phyloP scores from a whole-genome alignment of 2,113 vertebrate genomes.

The Cyanoliseus patagonus region DNA sequence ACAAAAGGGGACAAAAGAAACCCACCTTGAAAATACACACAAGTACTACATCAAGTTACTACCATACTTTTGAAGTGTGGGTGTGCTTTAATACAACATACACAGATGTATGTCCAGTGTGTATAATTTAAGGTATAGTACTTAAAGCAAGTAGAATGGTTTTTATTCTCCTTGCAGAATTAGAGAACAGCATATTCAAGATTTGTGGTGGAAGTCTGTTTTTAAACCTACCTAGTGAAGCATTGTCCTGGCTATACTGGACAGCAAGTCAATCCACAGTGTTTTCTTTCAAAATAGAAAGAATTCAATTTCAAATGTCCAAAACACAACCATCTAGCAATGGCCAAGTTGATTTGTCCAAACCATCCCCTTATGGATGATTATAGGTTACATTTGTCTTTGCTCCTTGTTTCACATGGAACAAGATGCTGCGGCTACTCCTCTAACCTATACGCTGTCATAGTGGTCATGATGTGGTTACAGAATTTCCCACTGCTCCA shows the following conservation, averaged over 20 bases:
- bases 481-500: not conserved
- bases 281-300: not conserved
- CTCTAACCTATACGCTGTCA: not conserved
- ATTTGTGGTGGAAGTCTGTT: not conserved
- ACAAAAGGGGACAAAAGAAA: not conserved
- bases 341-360: not conserved
- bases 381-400: not conserved
- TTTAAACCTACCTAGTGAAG: not conserved
- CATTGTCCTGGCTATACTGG: not conserved
- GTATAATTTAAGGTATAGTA: not conserved
- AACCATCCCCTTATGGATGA: not conserved
- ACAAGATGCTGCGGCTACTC: not conserved
- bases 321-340: not conserved
- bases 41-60: not conserved
- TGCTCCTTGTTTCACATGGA: not conserved
- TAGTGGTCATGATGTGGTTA: not conserved
- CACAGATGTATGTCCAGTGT: not conserved
- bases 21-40: not conserved
- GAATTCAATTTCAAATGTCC: not conserved
- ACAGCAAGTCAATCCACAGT: not conserved
- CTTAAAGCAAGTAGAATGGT: not conserved
- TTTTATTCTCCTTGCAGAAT: not conserved
- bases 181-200: not conserved
- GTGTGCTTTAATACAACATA: not conserved
- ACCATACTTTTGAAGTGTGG: not conserved